Percentiles rank a stretch among this genome's conserved stretches.
Conservation (phyloP, 2,888 invertebrate species). For the Nomada lathburiana region DNA sequence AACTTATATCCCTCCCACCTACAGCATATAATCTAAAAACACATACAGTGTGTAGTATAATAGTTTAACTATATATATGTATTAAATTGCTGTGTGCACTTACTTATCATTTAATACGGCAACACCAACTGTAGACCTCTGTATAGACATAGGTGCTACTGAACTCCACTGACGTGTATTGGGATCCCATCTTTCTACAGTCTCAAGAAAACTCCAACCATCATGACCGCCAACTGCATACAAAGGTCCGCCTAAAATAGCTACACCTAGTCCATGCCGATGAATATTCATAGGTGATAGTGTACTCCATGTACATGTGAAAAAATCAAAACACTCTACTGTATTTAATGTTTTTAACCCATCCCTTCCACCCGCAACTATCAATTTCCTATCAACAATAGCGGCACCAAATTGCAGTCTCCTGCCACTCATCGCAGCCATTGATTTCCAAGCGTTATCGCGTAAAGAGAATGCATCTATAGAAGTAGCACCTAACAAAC, state of each 20-base stretch:
- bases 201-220: constrained; percentile 97
- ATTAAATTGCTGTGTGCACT: constrained; percentile 43
- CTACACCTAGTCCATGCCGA: constrained; percentile 91
- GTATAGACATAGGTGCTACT: constrained; percentile 95
- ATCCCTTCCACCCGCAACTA: constrained; percentile 96
- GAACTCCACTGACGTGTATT: constrained; percentile 94
- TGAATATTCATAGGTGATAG: constrained; percentile 96
- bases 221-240: constrained; percentile 98
- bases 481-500: constrained; percentile 90
- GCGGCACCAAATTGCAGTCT: constrained; percentile 97
- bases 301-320: constrained; percentile 91
- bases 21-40: constrained; percentile 92
- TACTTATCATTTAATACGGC: constrained; percentile 92
- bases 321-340: constrained; percentile 95
- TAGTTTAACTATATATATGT: neutral
- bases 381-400: constrained; percentile 91
- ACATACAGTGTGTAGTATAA: neutral
- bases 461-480: constrained; percentile 95
- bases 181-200: constrained; percentile 97
- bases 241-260: constrained; percentile 92
- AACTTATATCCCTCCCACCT: constrained; percentile 96
- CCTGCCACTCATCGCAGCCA: constrained; percentile 91
- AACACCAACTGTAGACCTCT: constrained; percentile 95
- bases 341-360: constrained; percentile 97
- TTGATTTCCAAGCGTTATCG: constrained; percentile 91